Percentiles rank a stretch among this genome's conserved stretches.
phyloP scores from a whole-genome alignment of 64 coral and sea anemone genomes.

The Stichodactyla helianthus region DNA sequence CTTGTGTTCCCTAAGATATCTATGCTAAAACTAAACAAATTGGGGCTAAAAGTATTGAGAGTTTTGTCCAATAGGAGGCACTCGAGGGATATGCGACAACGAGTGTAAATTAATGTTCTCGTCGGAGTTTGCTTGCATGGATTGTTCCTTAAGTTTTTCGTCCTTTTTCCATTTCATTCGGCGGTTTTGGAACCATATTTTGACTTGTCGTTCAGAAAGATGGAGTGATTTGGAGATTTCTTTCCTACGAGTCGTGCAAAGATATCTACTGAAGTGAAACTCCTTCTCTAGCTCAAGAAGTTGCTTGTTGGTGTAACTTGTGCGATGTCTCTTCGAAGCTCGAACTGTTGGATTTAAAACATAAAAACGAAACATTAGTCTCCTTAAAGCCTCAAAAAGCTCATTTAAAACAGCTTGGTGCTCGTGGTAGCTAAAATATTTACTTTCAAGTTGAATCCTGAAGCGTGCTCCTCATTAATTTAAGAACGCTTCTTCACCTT shows the following conservation, averaged over 20 bases:
- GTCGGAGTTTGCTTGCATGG: neutral
- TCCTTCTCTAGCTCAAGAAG: slow-evolving; percentile 64
- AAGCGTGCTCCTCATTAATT: neutral
- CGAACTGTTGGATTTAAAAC: neutral
- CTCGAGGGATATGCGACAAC: neutral
- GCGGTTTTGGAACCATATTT: slow-evolving; percentile 74
- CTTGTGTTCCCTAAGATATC: neutral
- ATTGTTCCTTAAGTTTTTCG: slow-evolving; percentile 39
- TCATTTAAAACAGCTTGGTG: too few relatives aligned
- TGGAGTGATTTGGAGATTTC: slow-evolving; percentile 45
- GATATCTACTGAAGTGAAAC: slow-evolving; percentile 55
- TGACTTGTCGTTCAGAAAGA: slow-evolving; percentile 58
- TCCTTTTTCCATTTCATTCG: slow-evolving; percentile 74
- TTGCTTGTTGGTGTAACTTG: slow-evolving; percentile 48
- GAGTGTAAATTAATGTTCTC: slow-evolving; percentile 8
- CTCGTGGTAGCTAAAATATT: too few relatives aligned
- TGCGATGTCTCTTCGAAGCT: slow-evolving; percentile 30
- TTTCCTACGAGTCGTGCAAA: slow-evolving; percentile 35
- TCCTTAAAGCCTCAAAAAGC: neutral
- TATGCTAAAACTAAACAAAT: neutral
- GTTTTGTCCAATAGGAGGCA: neutral
- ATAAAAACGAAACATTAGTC: neutral
- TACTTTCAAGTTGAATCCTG: neutral
- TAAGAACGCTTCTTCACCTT: neutral
- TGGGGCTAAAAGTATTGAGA: neutral